phyloP scores from a whole-genome alignment of 2,113 vertebrate genomes.

The Gambusia affinis region DNA sequence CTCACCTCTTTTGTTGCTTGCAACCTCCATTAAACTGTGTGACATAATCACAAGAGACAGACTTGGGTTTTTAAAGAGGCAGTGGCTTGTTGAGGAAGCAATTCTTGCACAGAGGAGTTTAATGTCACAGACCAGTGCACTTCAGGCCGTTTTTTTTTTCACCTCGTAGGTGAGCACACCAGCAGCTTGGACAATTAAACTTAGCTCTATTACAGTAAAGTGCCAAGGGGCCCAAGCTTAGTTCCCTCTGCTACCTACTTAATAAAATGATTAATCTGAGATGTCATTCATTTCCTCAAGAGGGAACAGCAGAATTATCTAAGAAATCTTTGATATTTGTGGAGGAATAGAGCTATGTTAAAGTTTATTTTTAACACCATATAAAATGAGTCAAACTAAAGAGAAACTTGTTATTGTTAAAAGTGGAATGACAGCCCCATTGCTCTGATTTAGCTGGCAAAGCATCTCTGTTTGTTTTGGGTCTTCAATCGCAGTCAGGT shows the following conservation, averaged over 20 bases:
- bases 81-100: constrained; percentile 39
- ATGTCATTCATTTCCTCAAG: constrained; percentile 46
- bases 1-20: constrained; percentile 61
- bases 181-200: constrained; percentile 51
- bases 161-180: constrained; percentile 49
- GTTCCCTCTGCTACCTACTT: constrained; percentile 42
- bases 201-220: constrained; percentile 57
- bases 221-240: constrained; percentile 28
- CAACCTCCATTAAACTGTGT: constrained; percentile 51
- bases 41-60: constrained; percentile 65
- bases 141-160: constrained; percentile 26
- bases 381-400: not conserved
- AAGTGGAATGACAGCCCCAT: constrained; percentile 21
- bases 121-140: constrained; percentile 13
- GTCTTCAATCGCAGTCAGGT: constrained; percentile 57
- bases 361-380: not conserved
- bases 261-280: constrained; percentile 61
- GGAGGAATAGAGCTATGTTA: not conserved
- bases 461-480: constrained; percentile 72
- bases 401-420: not conserved
- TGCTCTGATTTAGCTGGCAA: constrained; percentile 52
- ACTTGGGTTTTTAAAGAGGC: constrained; percentile 62
- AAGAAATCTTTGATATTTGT: not conserved
- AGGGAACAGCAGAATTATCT: constrained; percentile 20
- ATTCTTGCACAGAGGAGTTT: constrained; percentile 6